Evolutionary conservation across 35 echinoderm and acorn worm species (phyloP).

Genomic region (Stichopus chloronotus): DNA sequence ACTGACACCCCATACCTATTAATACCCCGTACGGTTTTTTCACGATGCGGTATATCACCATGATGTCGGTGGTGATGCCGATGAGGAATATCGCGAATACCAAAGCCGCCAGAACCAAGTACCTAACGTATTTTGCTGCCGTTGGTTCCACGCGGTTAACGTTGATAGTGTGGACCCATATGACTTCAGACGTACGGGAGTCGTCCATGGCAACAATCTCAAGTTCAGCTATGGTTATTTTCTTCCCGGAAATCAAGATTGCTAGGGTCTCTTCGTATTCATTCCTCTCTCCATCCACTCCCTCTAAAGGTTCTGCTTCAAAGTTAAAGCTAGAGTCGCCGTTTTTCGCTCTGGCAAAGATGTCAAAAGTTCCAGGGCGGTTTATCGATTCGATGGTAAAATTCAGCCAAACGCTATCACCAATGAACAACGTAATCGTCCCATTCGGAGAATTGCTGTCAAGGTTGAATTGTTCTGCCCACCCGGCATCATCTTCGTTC

Average conservation of each 20-base stretch:
- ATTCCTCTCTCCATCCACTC: neutral
- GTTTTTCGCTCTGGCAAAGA: neutral
- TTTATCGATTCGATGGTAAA: neutral
- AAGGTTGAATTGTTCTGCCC: neutral
- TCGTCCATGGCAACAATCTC: neutral
- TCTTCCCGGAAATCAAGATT: neutral
- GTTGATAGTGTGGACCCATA: slow-evolving; percentile 5
- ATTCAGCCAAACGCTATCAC: slow-evolving; percentile 7
- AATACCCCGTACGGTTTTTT: slow-evolving; percentile 69
- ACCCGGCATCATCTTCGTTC: neutral
- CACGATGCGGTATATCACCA: slow-evolving; percentile 63
- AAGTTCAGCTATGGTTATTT: neutral
- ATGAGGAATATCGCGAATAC: slow-evolving; percentile 54
- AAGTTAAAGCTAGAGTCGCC: neutral
- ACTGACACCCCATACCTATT: slow-evolving; percentile 93
- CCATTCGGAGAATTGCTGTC: neutral
- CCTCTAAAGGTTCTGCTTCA: neutral
- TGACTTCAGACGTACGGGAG: neutral
- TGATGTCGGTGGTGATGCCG: slow-evolving; percentile 77
- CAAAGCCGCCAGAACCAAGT: slow-evolving; percentile 18
- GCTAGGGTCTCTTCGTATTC: neutral
- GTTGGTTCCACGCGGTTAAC: slow-evolving; percentile 16
- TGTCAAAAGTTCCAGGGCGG: neutral
- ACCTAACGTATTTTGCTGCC: neutral
- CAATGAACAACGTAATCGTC: neutral